Evolutionary conservation across 92 coral and sea anemone genomes (phyloP).

Genomic region (Phenganax subtilis): DNA sequence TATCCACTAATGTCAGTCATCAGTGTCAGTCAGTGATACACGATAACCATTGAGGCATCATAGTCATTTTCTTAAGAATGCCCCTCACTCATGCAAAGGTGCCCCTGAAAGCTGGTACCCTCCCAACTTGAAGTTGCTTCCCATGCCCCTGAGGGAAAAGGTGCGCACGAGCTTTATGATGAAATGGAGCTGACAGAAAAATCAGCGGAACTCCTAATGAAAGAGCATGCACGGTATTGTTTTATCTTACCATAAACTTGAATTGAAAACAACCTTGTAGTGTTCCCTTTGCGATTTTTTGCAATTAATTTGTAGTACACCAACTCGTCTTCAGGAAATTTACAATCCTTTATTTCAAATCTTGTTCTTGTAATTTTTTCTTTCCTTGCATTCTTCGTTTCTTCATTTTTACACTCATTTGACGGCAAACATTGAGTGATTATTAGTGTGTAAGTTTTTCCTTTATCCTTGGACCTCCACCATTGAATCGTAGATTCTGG

Average conservation of each 20-base stretch:
- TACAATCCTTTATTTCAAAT: not conserved
- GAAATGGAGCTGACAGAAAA: no score
- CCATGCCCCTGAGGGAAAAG: no score
- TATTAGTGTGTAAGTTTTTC: not conserved
- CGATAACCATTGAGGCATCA: no score
- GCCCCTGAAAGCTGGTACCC: no score
- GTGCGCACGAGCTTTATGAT: not conserved
- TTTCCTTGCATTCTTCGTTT: not conserved
- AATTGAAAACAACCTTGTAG: not conserved
- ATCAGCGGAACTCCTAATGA: not conserved
- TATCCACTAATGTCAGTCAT: no score
- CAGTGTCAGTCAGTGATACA: no score
- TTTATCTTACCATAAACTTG: not conserved
- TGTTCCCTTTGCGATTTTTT: not conserved
- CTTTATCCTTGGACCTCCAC: conserved; percentile 5
- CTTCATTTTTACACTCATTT: not conserved
- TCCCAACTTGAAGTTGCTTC: no score
- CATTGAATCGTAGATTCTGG: not conserved
- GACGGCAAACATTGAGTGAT: not conserved
- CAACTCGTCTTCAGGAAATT: conserved; percentile 8
- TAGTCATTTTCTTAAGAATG: no score
- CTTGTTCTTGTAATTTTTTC: conserved; percentile 14
- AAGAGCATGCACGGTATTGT: not conserved
- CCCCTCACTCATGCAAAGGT: no score
- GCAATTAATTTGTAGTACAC: not conserved